These are phyloP conservation scores for Ormyrus pomaceus DNA, from an alignment of 2,888 invertebrate genomes.

Conservation along the genomic window DNA sequence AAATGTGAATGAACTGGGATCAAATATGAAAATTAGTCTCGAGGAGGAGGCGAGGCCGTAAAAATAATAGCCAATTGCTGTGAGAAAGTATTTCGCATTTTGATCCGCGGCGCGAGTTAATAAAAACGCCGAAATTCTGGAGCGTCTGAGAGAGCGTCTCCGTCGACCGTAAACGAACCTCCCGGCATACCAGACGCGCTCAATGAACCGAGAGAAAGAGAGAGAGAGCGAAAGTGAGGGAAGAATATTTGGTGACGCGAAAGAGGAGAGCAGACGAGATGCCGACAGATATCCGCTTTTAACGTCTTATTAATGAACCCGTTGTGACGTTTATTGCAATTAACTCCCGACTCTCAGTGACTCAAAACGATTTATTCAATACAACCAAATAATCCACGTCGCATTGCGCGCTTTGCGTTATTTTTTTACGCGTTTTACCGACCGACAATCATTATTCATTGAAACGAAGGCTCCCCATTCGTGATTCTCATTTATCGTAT, in stretches of 20 bases:
- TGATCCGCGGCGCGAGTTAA: slow-evolving; percentile 42
- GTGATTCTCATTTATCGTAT: too few relatives aligned
- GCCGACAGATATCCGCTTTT: slow-evolving; percentile 37
- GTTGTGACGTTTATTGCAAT: slow-evolving; percentile 48
- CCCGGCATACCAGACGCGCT: slow-evolving; percentile 70
- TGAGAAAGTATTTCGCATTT: slow-evolving; percentile 54
- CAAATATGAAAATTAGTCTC: slow-evolving; percentile 23
- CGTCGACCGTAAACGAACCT: slow-evolving; percentile 62
- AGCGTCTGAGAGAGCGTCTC: slow-evolving; percentile 35
- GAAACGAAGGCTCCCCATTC: too few relatives aligned
- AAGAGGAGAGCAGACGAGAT: slow-evolving; percentile 39
- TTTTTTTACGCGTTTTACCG: too few relatives aligned
- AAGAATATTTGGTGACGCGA: slow-evolving; percentile 51
- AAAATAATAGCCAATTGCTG: slow-evolving; percentile 49
- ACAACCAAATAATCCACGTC: background rate
- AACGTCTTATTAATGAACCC: slow-evolving; percentile 50
- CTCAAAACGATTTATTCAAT: slow-evolving; percentile 46
- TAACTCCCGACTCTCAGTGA: slow-evolving; percentile 31
- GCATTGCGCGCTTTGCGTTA: background rate
- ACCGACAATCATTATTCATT: too few relatives aligned
- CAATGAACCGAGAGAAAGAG: slow-evolving; percentile 62
- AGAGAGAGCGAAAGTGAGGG: slow-evolving; percentile 33
- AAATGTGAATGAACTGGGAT: slow-evolving; percentile 17
- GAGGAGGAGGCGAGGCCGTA: slow-evolving; percentile 4
- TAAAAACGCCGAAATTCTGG: slow-evolving; percentile 55